Conservation (phyloP, 2,113 vertebrate species). For the Vidua chalybeata region DNA sequence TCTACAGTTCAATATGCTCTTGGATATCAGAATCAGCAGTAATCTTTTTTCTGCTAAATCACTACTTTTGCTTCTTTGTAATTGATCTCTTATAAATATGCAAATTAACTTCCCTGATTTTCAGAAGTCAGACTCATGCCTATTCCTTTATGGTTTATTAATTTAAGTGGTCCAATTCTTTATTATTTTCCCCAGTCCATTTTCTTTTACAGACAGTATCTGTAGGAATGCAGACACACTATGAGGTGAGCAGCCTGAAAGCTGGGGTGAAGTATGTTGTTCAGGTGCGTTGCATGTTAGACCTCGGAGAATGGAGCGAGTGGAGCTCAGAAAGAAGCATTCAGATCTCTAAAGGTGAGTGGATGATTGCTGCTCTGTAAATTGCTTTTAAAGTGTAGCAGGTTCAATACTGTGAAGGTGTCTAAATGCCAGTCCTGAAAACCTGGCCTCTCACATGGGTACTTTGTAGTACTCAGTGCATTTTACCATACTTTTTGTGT, state of each 20-base stretch:
- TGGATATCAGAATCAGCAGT: neutral
- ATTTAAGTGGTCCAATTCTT: neutral
- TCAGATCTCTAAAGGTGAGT: conserved; percentile 10
- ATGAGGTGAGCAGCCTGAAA: neutral
- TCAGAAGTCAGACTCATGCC: neutral
- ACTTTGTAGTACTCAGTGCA: neutral
- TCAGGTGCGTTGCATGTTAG: conserved; percentile 49
- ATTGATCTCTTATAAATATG: neutral
- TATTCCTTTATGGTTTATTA: neutral
- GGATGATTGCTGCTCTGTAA: neutral
- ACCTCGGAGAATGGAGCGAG: conserved; percentile 45
- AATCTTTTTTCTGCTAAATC: neutral
- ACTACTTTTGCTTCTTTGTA: neutral
- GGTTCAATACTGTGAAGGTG: neutral
- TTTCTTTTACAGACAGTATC: conserved; percentile 47
- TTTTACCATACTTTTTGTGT: neutral
- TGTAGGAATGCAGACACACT: conserved; percentile 22
- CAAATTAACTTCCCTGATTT: neutral
- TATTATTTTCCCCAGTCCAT: neutral
- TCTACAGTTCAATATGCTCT: neutral
- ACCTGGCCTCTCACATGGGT: neutral
- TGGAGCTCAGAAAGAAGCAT: conserved; percentile 20
- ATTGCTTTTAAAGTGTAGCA: neutral
- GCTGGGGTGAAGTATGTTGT: neutral
- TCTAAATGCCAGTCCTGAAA: neutral